Base-by-base conservation (phyloP, 2,888 invertebrate genomes). In the Hemaris fuciformis region DNA sequence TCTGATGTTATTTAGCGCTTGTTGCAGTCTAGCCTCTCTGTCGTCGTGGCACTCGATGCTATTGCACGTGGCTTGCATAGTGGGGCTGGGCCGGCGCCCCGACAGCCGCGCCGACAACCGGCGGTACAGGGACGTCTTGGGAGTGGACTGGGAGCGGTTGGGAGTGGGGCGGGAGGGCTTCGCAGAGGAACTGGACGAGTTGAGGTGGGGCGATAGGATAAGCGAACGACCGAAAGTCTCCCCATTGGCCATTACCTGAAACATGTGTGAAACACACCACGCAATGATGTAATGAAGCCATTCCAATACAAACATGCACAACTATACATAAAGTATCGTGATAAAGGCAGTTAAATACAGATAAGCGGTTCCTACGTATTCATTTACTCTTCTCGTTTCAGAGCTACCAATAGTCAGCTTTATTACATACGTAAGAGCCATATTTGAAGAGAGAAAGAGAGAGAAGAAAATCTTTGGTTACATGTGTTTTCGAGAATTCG, bases 161-260 rank as follows among this genome's bases (percentile, higher is more conserved):
- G 90, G 87, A 64, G 89, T 86, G 65, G 83, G 78, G 57, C 86
- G 88, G 75, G 85, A 80, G 59, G 88, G 83, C 73, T 85, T 85
- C 62, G 74, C 66, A 72, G 83, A 75, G 66, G 83, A 80, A 77
- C 80, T 87, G 65, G 91, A 86, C 63, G 86, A 92, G 82, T 77
- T 91, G 62, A 86, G 85, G 72, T 80, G 89, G 66, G 91, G 90
- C 66, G 92, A 92, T 67, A 91, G 92, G 93, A 93, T 93, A 93
- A 91, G 93, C 93, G 93, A 93, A 92, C 93, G 91, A 90, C 93
- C 93, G 93, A 93, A 94, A 91, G 93, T 93, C 93, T 94, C 94
- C 88, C 93, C 93, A 89, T 94, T 94, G 91, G 94, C 94, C 94
- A 94, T 93, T 85, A 95, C 94, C 94, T 95, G 94, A 93, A 94